Percentiles rank a stretch among this genome's conserved stretches.
Conservation (phyloP, 2,797 vertebrate species). For the Peromyscus eremicus region DNA sequence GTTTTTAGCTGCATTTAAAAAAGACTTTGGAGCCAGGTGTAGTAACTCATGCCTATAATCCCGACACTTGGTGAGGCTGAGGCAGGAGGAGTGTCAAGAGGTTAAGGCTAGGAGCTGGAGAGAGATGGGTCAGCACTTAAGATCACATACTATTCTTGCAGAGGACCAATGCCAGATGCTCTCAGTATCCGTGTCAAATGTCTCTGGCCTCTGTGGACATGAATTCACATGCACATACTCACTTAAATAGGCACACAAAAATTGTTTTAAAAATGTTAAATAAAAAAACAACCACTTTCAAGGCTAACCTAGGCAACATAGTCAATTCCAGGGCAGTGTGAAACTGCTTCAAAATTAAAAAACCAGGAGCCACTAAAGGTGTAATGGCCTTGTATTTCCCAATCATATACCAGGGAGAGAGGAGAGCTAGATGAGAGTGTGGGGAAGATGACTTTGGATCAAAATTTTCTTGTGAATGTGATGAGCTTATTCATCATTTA, state of each 20-base stretch:
- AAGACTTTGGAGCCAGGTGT: not conserved
- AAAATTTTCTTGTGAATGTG: not conserved
- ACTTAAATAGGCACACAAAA: not conserved
- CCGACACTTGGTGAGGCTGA: not conserved
- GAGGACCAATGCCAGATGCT: not conserved
- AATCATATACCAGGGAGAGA: not conserved
- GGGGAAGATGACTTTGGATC: conserved; percentile 38
- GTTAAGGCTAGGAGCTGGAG: too few relatives aligned
- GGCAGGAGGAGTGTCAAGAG: not conserved
- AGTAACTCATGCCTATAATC: too few relatives aligned
- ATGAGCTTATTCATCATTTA: conserved; percentile 33
- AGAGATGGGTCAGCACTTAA: not conserved
- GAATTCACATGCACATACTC: not conserved
- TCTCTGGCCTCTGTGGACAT: not conserved
- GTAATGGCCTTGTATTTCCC: not conserved
- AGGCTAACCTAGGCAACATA: not conserved
- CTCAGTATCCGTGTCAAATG: not conserved
- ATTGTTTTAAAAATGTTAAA: not conserved
- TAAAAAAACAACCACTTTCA: not conserved
- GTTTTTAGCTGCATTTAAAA: conserved; percentile 56
- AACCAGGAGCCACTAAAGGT: not conserved
- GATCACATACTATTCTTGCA: not conserved
- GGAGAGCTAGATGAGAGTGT: not conserved
- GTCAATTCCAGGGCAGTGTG: not conserved
- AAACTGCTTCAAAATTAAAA: not conserved